phyloP scores from a whole-genome alignment of 2,113 vertebrate genomes.

The Cinclus mexicanus region DNA sequence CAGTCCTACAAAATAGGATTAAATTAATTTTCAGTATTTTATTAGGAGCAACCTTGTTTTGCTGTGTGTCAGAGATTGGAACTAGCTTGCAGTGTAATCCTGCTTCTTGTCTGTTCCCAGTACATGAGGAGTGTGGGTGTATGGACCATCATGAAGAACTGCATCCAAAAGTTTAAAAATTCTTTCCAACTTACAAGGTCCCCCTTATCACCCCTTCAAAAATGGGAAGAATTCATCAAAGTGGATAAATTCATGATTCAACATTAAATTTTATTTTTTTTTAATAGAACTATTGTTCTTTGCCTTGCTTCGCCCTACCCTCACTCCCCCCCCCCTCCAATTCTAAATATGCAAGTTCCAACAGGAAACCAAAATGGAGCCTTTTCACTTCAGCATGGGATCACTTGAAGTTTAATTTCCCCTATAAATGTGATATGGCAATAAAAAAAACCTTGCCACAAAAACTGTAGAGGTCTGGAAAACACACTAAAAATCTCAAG shows the following conservation, averaged over 20 bases:
- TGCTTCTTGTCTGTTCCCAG: neutral
- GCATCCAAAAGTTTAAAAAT: neutral
- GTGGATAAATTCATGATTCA: neutral
- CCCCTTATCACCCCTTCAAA: neutral
- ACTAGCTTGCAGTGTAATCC: neutral
- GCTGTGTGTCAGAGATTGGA: neutral
- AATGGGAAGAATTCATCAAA: neutral
- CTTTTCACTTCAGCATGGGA: neutral
- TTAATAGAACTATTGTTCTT: neutral
- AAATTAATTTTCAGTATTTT: neutral
- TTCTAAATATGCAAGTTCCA: neutral
- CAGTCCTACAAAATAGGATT: neutral
- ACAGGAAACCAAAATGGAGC: neutral
- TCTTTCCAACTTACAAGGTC: neutral
- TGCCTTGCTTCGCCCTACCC: rapidly evolving
- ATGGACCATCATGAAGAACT: neutral
- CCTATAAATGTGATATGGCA: neutral
- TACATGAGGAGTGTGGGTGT: rapidly evolving
- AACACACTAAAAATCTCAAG: neutral
- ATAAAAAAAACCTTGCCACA: neutral
- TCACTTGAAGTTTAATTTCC: neutral
- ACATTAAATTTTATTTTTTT: neutral
- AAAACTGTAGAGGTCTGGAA: neutral
- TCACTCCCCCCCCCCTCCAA: rapidly evolving
- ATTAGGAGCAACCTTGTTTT: neutral